Base-by-base conservation (phyloP, 2,797 vertebrate species). In the Morelia viridis region DNA sequence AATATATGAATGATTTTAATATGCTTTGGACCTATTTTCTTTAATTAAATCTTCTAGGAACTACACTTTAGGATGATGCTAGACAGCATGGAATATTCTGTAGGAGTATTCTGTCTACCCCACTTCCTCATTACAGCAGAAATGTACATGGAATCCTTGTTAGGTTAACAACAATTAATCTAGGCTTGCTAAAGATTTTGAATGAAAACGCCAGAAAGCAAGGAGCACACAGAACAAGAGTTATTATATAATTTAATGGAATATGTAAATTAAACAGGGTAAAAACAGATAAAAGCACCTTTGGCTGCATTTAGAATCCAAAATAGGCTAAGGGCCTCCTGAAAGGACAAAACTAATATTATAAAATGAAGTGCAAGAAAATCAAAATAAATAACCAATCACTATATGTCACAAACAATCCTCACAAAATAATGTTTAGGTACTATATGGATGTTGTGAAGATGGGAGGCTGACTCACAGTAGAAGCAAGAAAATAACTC, bases 291-390 rank as follows among this genome's bases (percentile, higher is more conserved):
- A 85, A 56, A 90, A 64, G 15, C 92, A 64, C 11, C 28, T 85
- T 68, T 93, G 87, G 93, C 94, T 92, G 94, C 93, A 94, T 87
- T 53, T 84, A 91, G 87, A 58, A 11, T 93, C 41, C 50, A 56
- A 64, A 19, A 53, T 35, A 11, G 60, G 53, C 62, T 50, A 87
- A 89, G 87, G 90, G 62, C 31, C 83, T 13, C 41, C 17, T 28
- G n/a, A 17, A 46, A 61, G 41, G 41, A 58, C 58, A 84, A 24
- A 87, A 80, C 89, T 91, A 87, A 64, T 91, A 90, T 89, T 86
- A 90, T 95, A 31, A 64, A 93, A 90, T 2, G 50, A 94, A 91
- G 88, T 89, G 96, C 94, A 96, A 95, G 89, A 68, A 93, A 92
- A 91, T 60, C 89, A 94, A 96, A 92, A 91, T 93, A 93, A 85